phyloP scores from a whole-genome alignment of 2,888 invertebrate species.

The Heteromurus nitidus region DNA sequence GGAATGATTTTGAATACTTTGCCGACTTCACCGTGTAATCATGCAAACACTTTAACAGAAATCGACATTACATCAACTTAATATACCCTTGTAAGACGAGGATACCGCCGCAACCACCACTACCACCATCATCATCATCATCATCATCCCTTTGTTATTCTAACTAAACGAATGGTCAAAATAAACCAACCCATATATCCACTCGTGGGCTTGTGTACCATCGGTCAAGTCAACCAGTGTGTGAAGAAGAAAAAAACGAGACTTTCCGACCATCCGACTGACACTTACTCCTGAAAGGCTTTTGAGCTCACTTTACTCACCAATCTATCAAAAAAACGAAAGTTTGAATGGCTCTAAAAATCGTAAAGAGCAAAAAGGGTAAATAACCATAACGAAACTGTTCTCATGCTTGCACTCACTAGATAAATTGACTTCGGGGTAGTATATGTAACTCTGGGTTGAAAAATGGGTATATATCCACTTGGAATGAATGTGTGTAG shows the following conservation, averaged over 20 bases:
- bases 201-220: constrained; percentile 34
- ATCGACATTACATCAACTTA: constrained; percentile 60
- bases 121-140: constrained; percentile 38
- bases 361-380: constrained; percentile 55
- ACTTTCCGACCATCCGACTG: constrained; percentile 33
- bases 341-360: constrained; percentile 22
- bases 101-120: constrained; percentile 43
- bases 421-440: constrained; percentile 33
- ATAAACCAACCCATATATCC: constrained; percentile 47
- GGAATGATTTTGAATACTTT: constrained; percentile 70
- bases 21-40: constrained; percentile 72
- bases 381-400: constrained; percentile 59
- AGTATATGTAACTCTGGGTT: too few relatives aligned
- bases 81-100: constrained; percentile 7
- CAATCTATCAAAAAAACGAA: constrained; percentile 46
- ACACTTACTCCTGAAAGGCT: constrained; percentile 37
- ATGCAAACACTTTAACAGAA: constrained; percentile 72
- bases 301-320: constrained; percentile 44
- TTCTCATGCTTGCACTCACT: constrained; percentile 56
- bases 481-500: too few relatives aligned
- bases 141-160: constrained; percentile 35
- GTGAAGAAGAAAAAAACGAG: constrained; percentile 32
- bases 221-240: too few relatives aligned
- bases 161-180: constrained; percentile 48
- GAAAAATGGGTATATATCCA: constrained; percentile 50